Conservation (phyloP, 2,113 vertebrate species). For the Felis chaus region DNA sequence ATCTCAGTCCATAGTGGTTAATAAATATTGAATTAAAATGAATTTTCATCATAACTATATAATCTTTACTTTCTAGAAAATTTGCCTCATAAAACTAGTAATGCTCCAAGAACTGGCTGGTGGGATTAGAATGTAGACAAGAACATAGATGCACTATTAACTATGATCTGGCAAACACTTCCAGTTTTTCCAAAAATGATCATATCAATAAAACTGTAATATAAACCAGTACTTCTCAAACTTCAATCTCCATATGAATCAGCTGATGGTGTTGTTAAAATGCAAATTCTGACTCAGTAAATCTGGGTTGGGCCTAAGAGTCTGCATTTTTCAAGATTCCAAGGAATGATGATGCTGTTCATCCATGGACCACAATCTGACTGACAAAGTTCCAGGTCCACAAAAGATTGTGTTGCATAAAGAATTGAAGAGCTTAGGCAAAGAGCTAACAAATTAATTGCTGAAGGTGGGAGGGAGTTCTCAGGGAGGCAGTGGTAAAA, state of each 20-base stretch:
- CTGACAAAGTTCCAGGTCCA: background rate
- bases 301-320: background rate
- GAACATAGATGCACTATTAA: background rate
- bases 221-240: background rate
- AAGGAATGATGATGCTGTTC: background rate
- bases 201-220: background rate
- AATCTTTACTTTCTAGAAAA: background rate
- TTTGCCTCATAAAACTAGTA: background rate
- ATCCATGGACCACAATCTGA: background rate
- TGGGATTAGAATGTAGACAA: background rate
- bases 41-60: background rate
- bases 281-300: background rate
- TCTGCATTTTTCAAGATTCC: background rate
- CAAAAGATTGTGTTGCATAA: background rate
- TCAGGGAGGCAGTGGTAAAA: background rate
- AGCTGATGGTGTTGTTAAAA: background rate
- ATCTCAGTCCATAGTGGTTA: background rate
- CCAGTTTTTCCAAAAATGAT: background rate
- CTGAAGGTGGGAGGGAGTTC: background rate
- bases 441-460: background rate
- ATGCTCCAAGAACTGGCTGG: background rate
- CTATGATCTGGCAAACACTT: background rate
- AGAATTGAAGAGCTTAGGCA: background rate
- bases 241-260: background rate
- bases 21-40: background rate